Evolutionary conservation across 2,888 invertebrate genomes (phyloP), one percentile per base, ranked within the genome.

Genomic region (Sussaba pulchella): DNA sequence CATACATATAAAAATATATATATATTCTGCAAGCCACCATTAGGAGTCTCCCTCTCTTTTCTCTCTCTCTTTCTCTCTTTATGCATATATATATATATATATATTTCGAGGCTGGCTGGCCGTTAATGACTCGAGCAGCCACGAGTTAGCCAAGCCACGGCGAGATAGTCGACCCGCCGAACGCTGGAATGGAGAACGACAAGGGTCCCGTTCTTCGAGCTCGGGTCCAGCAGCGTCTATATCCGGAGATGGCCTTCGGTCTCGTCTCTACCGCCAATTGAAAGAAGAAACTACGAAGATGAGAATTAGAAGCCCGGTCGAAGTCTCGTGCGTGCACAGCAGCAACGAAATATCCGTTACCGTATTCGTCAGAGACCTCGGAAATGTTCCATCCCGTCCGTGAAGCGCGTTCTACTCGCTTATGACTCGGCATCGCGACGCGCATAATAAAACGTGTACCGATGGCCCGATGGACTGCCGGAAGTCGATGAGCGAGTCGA

Each of bases 111-210:
- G n/a, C 12, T 14, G 57, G 39, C 10, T 66, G 59, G 8, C 43
- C 66, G 66, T 83, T 83, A 83, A 83, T 83, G 81, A 81, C 69
- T 75, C 75, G 69, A 47, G 45, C 64, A 63, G 71, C 72, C 43
- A 31, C 31, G 4, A 31, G 31, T 31, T 6, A 31, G 31, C 6
- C 31, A 6, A 74, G 61, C 52, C 50, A 72, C 31, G 17, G n/a
- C 39, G 61, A n/a, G 31, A 31, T 72, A 75, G 71, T 66, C 54
- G 45, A 50, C 31, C 31, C 31, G 63, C 19, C 73, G 52, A 69
- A 63, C 73, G 54, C 50, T 21, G 47, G 57, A 31, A 73, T 52
- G 63, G 50, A 43, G 54, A 78, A 69, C 39, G 66, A 83, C 83
- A 83, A 81, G 73, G 78, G 64, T 78, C 78, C 73, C 76, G 78